Evolutionary conservation across 1,140 invertebrate genomes (phyloP).

Genomic region (Bombus impatiens): DNA sequence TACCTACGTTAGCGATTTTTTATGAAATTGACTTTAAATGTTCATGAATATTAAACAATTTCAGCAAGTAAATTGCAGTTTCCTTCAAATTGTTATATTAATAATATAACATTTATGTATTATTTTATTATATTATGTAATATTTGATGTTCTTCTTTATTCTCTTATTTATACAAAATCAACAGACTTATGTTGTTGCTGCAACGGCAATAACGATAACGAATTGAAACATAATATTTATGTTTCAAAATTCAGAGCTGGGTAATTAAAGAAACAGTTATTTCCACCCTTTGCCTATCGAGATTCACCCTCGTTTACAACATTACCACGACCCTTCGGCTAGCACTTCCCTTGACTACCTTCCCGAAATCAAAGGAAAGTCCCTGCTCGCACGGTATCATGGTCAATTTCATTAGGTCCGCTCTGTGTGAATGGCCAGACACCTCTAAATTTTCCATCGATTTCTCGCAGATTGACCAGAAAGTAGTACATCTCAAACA

Average conservation of each 20-base stretch:
- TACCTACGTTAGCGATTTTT: no score
- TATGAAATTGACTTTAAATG: no score
- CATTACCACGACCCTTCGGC: conserved; percentile 60
- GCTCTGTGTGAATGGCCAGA: conserved; percentile 51
- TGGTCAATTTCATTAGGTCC: conserved; percentile 68
- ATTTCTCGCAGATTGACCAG: conserved; percentile 35
- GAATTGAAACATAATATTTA: conserved; percentile 14
- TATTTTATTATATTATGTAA: no score
- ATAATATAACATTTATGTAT: no score
- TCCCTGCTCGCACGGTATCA: conserved; percentile 58
- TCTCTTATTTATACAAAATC: no score
- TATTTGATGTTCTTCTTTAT: no score
- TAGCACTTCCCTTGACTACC: conserved; percentile 55
- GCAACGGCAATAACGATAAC: no score
- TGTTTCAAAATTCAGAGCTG: conserved; percentile 23
- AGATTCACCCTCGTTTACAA: conserved; percentile 66
- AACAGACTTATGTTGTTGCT: no score
- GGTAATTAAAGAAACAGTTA: conserved; percentile 59
- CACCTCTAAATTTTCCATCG: conserved; percentile 68
- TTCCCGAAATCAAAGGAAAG: conserved; percentile 65
- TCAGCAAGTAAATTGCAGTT: no score
- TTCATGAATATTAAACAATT: no score
- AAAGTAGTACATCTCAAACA: not conserved
- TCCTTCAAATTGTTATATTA: no score
- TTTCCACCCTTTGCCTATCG: conserved; percentile 41